phyloP scores from a whole-genome alignment of 2,888 invertebrate species.

The Dasysyrphus albostriatus region DNA sequence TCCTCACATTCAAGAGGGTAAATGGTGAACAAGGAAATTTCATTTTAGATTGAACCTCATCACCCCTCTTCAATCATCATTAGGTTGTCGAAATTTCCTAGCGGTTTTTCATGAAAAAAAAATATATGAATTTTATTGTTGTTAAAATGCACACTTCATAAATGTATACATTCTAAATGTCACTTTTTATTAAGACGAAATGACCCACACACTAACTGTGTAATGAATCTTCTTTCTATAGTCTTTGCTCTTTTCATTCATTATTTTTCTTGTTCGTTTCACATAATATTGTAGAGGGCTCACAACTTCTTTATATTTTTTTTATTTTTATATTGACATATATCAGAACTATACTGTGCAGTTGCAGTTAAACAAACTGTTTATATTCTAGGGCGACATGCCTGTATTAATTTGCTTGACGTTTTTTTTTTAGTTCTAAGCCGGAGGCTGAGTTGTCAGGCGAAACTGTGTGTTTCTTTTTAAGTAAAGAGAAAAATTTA shows the following conservation, averaged over 20 bases:
- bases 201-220: slow-evolving; percentile 62
- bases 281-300: slow-evolving; percentile 34
- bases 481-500: too few relatives aligned
- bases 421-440: too few relatives aligned
- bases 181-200: slow-evolving; percentile 73
- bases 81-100: slow-evolving; percentile 42
- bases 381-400: too few relatives aligned
- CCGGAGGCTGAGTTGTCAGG: too few relatives aligned
- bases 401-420: too few relatives aligned
- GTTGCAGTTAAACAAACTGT: neutral
- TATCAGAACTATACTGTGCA: slow-evolving; percentile 3
- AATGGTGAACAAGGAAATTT: slow-evolving; percentile 8
- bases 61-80: neutral
- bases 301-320: neutral
- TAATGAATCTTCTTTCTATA: slow-evolving; percentile 37
- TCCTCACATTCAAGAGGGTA: slow-evolving; percentile 1
- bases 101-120: slow-evolving; percentile 38
- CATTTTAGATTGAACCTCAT: slow-evolving; percentile 36
- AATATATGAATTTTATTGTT: slow-evolving; percentile 45
- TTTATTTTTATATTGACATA: neutral
- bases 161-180: slow-evolving; percentile 46
- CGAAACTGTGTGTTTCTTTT: too few relatives aligned
- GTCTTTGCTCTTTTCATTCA: slow-evolving; percentile 54
- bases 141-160: slow-evolving; percentile 12
- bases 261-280: slow-evolving; percentile 31